Percentiles rank a stretch among this genome's conserved stretches.
phyloP scores from a whole-genome alignment of 2,113 vertebrate species.

The Amphiprion percula region DNA sequence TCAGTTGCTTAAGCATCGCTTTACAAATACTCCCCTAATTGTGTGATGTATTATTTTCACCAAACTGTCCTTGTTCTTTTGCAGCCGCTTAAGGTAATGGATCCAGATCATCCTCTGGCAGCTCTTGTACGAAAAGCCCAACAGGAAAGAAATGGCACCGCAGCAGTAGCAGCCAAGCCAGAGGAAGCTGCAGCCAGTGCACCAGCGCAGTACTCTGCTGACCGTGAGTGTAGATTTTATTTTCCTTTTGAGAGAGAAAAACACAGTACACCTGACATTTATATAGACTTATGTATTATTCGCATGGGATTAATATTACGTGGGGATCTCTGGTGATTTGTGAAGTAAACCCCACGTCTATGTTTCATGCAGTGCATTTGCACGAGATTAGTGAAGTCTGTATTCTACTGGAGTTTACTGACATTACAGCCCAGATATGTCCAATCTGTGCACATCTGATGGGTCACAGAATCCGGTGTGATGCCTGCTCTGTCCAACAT shows the following conservation, averaged over 20 bases:
- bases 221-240: constrained; percentile 88
- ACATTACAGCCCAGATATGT: no score
- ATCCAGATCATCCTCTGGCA: constrained; percentile 96
- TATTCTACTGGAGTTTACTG: no score
- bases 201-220: constrained; percentile 88
- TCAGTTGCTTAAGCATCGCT: neutral
- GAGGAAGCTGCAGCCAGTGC: constrained; percentile 74
- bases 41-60: neutral
- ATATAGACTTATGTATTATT: no score
- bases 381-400: no score
- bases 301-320: no score
- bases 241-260: neutral
- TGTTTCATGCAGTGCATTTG: no score
- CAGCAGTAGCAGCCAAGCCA: constrained; percentile 69
- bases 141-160: constrained; percentile 88
- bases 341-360: no score
- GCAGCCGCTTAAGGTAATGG: constrained; percentile 95
- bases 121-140: constrained; percentile 92
- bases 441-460: no score
- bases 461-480: no score
- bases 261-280: neutral
- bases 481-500: no score
- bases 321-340: no score
- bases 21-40: neutral
- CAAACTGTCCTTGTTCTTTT: constrained; percentile 33